Evolutionary conservation across 2,888 invertebrate species (phyloP).

Genomic region (Mylabris sibirica): DNA sequence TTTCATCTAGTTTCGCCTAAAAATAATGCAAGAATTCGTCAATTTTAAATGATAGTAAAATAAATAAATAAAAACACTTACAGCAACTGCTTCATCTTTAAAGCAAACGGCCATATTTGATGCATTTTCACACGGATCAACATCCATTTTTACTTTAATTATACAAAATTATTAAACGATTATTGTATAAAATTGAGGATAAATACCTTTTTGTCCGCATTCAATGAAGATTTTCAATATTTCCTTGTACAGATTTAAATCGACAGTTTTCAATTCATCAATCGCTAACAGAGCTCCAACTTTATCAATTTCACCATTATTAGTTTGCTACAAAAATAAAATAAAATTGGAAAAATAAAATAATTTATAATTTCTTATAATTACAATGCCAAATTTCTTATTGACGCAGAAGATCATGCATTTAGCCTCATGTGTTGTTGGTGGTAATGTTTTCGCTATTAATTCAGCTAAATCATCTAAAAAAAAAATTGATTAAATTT

Average conservation of each 20-base stretch:
- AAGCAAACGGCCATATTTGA: conserved; percentile 40
- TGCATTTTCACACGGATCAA: conserved; percentile 45
- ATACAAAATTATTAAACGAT: background rate
- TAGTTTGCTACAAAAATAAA: conserved; percentile 29
- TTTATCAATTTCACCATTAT: conserved; percentile 37
- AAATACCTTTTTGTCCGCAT: conserved; percentile 29
- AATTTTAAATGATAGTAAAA: background rate
- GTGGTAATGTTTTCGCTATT: conserved; percentile 35
- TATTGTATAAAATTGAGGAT: background rate
- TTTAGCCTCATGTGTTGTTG: conserved; percentile 40
- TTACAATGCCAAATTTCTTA: conserved; percentile 38
- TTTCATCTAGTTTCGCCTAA: background rate
- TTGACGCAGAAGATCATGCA: conserved; percentile 44
- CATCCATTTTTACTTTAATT: conserved; percentile 39
- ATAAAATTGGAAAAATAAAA: conserved; percentile 10
- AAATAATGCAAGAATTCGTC: background rate
- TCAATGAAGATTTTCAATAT: conserved; percentile 30
- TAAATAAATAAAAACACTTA: conserved; percentile 29
- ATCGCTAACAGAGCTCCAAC: conserved; percentile 34
- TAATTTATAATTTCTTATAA: conserved; percentile 16
- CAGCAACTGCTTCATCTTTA: conserved; percentile 42
- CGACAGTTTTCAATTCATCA: conserved; percentile 37
- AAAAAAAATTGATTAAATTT: conserved; percentile 17
- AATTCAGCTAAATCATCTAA: conserved; percentile 41
- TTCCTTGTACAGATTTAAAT: conserved; percentile 38